Percentiles rank a stretch among this genome's conserved stretches.
These are phyloP conservation scores for Elachura formosa DNA, from an alignment of 2,113 vertebrate genomes.

Conservation along the genomic window DNA sequence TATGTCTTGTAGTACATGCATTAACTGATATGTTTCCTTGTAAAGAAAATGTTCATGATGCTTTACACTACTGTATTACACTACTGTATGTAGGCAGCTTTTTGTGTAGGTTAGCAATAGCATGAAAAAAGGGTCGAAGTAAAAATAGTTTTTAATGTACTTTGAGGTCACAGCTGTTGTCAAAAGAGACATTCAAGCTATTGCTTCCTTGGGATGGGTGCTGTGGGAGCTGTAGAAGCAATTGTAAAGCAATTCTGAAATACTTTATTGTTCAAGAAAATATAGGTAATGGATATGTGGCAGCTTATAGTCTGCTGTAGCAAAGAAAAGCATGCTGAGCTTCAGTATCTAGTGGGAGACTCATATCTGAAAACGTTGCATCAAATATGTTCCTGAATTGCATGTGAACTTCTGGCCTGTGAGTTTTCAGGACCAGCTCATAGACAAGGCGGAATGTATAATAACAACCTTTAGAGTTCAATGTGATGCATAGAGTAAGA, in stretches of 20 bases:
- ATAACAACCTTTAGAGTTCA: neutral
- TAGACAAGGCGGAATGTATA: fast-evolving
- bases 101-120: neutral
- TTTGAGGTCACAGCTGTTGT: neutral
- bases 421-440: neutral
- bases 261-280: neutral
- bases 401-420: neutral
- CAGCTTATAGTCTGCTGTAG: neutral
- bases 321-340: fast-evolving
- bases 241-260: neutral
- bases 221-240: neutral
- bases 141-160: neutral
- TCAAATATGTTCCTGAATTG: neutral
- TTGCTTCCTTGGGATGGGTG: neutral
- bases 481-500: neutral
- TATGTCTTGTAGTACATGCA: neutral
- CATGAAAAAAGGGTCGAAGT: neutral
- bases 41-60: neutral
- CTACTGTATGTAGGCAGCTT: neutral
- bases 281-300: neutral
- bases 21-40: neutral
- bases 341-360: neutral
- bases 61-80: neutral
- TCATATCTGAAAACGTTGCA: neutral
- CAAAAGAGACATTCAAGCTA: neutral